Conservation (phyloP, 2,113 vertebrate species). For the Nothoprocta pentlandii region DNA sequence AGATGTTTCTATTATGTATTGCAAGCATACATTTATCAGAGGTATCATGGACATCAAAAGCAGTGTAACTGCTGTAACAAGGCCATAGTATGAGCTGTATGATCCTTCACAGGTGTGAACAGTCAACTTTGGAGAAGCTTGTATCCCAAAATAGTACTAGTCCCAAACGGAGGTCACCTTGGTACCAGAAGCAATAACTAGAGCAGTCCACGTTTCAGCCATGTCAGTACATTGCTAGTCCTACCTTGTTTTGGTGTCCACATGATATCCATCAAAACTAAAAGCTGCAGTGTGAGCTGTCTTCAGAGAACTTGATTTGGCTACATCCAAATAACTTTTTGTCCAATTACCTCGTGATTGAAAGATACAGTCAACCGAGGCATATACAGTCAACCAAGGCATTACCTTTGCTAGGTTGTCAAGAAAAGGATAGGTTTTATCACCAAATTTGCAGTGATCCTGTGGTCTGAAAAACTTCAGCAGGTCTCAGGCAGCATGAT, state of each 20-base stretch:
- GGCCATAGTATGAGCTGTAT: not conserved
- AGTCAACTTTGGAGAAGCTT: not conserved
- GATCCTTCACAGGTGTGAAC: not conserved
- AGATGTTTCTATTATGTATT: not conserved
- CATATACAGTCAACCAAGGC: not conserved
- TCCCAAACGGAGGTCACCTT: not conserved
- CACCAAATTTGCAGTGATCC: not conserved
- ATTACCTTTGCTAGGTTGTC: not conserved
- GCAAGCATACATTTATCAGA: not conserved
- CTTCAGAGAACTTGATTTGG: not conserved
- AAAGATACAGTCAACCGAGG: not conserved
- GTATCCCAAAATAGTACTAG: not conserved
- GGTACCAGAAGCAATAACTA: not conserved
- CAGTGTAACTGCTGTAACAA: not conserved
- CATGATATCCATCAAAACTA: not conserved
- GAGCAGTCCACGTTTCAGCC: not conserved
- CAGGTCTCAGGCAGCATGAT: not conserved
- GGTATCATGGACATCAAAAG: not conserved
- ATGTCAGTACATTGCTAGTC: fast-evolving
- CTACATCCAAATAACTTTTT: not conserved
- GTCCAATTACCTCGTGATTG: not conserved
- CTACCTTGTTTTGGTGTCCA: not conserved
- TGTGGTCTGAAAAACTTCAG: not conserved
- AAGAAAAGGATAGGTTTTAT: not conserved
- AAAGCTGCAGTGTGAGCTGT: not conserved